Conservation (phyloP, 2,888 invertebrate genomes). For the Drosophila formosana region DNA sequence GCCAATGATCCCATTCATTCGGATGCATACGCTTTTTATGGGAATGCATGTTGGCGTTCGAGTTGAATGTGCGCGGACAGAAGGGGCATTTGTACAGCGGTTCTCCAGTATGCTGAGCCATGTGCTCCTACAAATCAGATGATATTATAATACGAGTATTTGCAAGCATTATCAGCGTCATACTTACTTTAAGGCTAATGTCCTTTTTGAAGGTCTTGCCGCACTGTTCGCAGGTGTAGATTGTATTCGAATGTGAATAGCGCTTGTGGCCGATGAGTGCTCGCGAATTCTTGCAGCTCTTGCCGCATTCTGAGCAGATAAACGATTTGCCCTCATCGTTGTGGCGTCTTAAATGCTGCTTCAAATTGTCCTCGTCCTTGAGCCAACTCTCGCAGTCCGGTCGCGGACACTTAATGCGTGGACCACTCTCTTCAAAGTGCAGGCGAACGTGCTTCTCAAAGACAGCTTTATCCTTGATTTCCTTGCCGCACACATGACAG, state of each 20-base stretch:
- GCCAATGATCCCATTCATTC: conserved; percentile 83
- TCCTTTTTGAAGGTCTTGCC: conserved; percentile 84
- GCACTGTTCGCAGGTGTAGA: conserved; percentile 82
- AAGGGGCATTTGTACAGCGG: conserved; percentile 83
- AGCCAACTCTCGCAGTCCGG: conserved; percentile 84
- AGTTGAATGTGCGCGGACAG: conserved; percentile 84
- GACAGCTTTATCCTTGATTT: conserved; percentile 83
- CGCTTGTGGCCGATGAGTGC: conserved; percentile 83
- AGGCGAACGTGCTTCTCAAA: conserved; percentile 84
- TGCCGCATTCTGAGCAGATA: conserved; percentile 82
- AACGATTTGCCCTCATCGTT: conserved; percentile 78
- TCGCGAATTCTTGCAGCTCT: conserved; percentile 82
- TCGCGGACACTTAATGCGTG: conserved; percentile 84
- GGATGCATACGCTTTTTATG: conserved; percentile 84
- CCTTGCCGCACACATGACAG: conserved; percentile 84
- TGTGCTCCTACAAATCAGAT: conserved; percentile 78
- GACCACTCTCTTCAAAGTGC: conserved; percentile 83
- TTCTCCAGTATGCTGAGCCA: conserved; percentile 84
- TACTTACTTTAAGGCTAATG: conserved; percentile 80
- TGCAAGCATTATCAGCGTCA: too few species aligned
- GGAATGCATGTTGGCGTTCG: conserved; percentile 84
- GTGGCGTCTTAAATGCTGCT: conserved; percentile 83
- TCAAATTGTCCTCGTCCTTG: conserved; percentile 83
- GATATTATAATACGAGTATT: neutral
- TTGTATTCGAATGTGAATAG: conserved; percentile 82